phyloP scores from a whole-genome alignment of 2,113 vertebrate species.

The Myanophis thanlyinensis region DNA sequence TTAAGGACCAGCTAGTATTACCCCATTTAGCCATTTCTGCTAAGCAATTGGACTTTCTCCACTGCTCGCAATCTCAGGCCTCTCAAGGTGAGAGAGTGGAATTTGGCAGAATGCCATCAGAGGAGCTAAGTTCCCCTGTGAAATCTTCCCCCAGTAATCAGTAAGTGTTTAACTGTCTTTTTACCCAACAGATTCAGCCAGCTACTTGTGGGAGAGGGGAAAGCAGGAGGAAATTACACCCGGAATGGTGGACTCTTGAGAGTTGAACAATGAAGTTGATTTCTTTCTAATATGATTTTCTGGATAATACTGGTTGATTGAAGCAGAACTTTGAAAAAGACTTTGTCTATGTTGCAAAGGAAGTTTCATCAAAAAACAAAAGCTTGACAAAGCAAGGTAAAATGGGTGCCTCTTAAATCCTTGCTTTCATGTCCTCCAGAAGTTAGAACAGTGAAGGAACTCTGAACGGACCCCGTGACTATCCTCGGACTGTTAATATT shows the following conservation, averaged over 20 bases:
- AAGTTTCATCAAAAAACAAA: neutral
- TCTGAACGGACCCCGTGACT: neutral
- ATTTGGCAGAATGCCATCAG: neutral
- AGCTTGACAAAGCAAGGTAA: neutral
- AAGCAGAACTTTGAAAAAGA: neutral
- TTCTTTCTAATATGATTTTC: neutral
- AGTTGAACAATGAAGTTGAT: neutral
- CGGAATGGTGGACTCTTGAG: neutral
- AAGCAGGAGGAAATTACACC: neutral
- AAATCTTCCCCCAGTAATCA: neutral
- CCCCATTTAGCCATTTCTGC: neutral
- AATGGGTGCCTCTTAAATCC: neutral
- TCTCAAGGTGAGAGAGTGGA: neutral
- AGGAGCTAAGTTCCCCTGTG: neutral
- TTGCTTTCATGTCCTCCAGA: neutral
- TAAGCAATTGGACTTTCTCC: neutral
- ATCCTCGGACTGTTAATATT: conserved; percentile 37
- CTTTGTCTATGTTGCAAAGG: neutral
- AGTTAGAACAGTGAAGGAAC: neutral
- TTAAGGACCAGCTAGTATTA: neutral
- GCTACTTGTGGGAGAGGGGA: neutral
- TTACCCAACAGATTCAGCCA: neutral
- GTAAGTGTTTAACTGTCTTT: neutral
- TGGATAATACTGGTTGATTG: neutral
- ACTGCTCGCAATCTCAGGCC: neutral